Conservation (phyloP, 2,888 invertebrate species). For the Drosophila recens region DNA sequence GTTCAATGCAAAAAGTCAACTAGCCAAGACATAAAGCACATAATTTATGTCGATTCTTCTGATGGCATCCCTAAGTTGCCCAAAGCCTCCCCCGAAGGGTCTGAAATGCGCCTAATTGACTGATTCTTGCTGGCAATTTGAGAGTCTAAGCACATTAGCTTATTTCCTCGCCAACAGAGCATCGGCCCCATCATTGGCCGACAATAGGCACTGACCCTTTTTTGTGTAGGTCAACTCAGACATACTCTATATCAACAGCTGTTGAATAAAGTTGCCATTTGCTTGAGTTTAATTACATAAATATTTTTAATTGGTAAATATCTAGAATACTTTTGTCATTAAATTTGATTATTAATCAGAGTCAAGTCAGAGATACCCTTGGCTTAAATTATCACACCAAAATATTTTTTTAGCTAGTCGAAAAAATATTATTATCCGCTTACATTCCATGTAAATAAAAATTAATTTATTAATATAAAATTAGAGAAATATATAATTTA, state of each 20-base stretch:
- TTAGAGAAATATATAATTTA: too few relatives aligned
- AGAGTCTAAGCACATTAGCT: constrained; percentile 60
- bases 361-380: background rate
- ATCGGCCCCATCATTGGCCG: background rate
- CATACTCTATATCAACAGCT: constrained; percentile 18
- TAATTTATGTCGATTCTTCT: constrained; percentile 71
- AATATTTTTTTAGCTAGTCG: too few relatives aligned
- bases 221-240: constrained; percentile 9
- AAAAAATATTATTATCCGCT: too few relatives aligned
- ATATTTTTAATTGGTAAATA: background rate
- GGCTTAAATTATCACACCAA: background rate
- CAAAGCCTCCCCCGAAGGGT: background rate
- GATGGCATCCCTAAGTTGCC: constrained; percentile 20
- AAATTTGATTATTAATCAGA: background rate
- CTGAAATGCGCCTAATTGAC: constrained; percentile 64
- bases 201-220: constrained; percentile 35
- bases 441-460: too few relatives aligned
- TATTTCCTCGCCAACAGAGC: constrained; percentile 29
- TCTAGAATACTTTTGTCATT: background rate
- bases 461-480: too few relatives aligned
- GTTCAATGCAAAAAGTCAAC: constrained; percentile 80
- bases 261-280: background rate
- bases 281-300: background rate
- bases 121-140: constrained; percentile 52
- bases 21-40: constrained; percentile 64